Evolutionary conservation across 1,140 invertebrate species (phyloP).

Genomic region (Lordiphosa clarofinis): DNA sequence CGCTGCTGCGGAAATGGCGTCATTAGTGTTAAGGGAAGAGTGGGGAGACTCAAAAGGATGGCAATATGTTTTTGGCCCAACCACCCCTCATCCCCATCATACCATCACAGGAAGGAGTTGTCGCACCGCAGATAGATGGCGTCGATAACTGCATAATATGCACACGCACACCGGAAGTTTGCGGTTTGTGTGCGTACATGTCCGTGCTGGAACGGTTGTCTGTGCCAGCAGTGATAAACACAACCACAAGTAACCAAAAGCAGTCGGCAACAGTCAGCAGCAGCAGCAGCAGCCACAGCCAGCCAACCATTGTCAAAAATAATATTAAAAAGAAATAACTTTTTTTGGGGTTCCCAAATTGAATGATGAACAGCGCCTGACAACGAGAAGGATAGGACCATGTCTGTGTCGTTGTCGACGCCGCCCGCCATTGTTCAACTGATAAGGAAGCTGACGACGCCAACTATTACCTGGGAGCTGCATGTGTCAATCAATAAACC

Average conservation of each 20-base stretch:
- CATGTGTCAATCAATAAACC: conserved; percentile 23
- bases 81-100: not conserved
- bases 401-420: conserved; percentile 7
- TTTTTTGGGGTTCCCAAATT: conserved; percentile 39
- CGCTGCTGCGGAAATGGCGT: conserved; percentile 27
- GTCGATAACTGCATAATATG: conserved; percentile 66
- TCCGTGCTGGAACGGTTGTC: conserved; percentile 10
- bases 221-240: conserved; percentile 41
- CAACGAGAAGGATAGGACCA: conserved; percentile 21
- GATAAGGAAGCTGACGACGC: conserved; percentile 30
- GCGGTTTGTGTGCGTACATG: conserved; percentile 29
- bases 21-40: conserved; percentile 32
- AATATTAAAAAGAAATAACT: conserved; percentile 9
- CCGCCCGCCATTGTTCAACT: conserved; percentile 32
- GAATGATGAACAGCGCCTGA: conserved; percentile 57
- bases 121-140: conserved; percentile 62
- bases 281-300: conserved; percentile 5
- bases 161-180: conserved; percentile 47
- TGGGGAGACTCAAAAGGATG: conserved; percentile 18
- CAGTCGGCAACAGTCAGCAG: conserved; percentile 19
- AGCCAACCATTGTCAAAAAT: conserved; percentile 39
- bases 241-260: conserved; percentile 40
- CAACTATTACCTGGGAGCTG: conserved; percentile 41
- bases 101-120: conserved; percentile 50
- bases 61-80: conserved; percentile 35